Conservation (phyloP, 2,888 invertebrate genomes). For the Sesia apiformis region DNA sequence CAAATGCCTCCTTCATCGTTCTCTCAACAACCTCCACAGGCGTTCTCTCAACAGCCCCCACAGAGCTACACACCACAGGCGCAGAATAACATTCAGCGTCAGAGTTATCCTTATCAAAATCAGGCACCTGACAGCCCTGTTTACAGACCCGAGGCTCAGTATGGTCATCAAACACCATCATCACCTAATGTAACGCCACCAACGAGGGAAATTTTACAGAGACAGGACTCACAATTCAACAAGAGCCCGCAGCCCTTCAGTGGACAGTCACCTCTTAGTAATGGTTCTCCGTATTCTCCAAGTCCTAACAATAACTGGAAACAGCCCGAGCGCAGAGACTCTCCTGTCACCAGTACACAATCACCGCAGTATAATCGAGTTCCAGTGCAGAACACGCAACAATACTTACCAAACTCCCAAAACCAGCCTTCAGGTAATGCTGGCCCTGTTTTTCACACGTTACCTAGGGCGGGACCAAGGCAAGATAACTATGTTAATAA, state of each 20-base stretch:
- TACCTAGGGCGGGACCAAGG: constrained; percentile 48
- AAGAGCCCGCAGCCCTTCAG: constrained; percentile 65
- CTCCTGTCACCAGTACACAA: constrained; percentile 44
- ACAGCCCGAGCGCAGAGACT: constrained; percentile 61
- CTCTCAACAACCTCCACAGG: constrained; percentile 42
- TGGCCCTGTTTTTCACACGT: constrained; percentile 45
- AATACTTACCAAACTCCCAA: constrained; percentile 32
- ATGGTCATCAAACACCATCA: constrained; percentile 49
- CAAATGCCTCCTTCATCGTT: constrained; percentile 56
- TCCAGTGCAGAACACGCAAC: constrained; percentile 37
- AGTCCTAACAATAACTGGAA: constrained; percentile 63
- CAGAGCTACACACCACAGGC: constrained; percentile 47
- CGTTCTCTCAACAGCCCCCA: constrained; percentile 17
- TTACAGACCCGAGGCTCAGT: constrained; percentile 64
- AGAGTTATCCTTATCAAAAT: constrained; percentile 30
- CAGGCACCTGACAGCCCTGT: constrained; percentile 61
- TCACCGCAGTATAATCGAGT: constrained; percentile 34
- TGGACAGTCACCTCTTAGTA: constrained; percentile 43
- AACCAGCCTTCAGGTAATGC: constrained; percentile 36
- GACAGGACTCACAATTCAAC: constrained; percentile 69
- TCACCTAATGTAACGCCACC: constrained; percentile 52
- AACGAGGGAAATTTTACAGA: constrained; percentile 48
- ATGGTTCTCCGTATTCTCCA: constrained; percentile 50
- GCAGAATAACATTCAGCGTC: constrained; percentile 37
- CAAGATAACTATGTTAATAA: constrained; percentile 32